Evolutionary conservation across 2,113 vertebrate genomes (phyloP).

Genomic region (Microcebus ravelobensis): DNA sequence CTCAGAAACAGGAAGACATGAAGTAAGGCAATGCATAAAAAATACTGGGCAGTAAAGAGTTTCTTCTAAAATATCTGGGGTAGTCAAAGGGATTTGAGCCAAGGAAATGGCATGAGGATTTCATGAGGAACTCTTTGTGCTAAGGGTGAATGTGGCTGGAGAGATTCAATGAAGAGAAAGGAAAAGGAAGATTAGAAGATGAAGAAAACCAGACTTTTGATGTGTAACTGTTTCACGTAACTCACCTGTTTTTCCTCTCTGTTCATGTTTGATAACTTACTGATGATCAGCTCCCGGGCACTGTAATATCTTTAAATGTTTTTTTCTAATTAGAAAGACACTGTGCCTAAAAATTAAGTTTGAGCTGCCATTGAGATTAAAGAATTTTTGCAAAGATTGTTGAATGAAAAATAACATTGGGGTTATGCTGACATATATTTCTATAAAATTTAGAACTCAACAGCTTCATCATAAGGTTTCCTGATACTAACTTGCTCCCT

Average conservation of each 20-base stretch:
- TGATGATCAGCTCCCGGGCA: not conserved
- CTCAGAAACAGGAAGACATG: not conserved
- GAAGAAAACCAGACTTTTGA: not conserved
- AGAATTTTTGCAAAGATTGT: not conserved
- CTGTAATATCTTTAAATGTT: not conserved
- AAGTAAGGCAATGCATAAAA: not conserved
- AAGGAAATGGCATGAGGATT: constrained; percentile 23
- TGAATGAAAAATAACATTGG: not conserved
- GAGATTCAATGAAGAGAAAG: not conserved
- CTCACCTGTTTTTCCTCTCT: not conserved
- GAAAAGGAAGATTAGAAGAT: not conserved
- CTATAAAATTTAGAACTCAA: not conserved
- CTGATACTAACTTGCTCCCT: not conserved
- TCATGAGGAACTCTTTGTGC: not conserved
- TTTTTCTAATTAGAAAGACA: constrained; percentile 21
- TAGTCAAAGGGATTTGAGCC: not conserved
- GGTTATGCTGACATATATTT: not conserved
- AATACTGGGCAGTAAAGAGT: not conserved
- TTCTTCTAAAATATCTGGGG: not conserved
- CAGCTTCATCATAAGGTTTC: not conserved
- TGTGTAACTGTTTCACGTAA: not conserved
- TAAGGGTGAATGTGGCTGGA: not conserved
- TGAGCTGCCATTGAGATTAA: not conserved
- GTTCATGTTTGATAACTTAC: constrained; percentile 14
- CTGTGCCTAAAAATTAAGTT: not conserved